phyloP scores from a whole-genome alignment of 2,113 vertebrate species.

The Oncorhynchus keta region DNA sequence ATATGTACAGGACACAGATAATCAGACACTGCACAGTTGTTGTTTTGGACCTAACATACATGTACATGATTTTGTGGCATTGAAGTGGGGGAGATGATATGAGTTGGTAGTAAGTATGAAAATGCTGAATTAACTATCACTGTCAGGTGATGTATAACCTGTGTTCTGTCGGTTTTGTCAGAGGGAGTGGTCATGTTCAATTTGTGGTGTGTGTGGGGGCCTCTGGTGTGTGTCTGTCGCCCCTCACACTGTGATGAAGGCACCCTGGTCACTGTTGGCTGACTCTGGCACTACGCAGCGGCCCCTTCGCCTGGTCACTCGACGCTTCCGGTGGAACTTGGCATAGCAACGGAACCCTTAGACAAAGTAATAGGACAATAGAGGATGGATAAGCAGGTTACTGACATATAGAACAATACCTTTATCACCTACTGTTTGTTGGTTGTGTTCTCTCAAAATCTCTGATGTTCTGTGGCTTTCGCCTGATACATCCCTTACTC shows the following conservation, averaged over 20 bases:
- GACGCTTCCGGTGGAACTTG: conserved; percentile 95
- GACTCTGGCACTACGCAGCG: conserved; percentile 92
- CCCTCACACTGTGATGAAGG: conserved; percentile 87
- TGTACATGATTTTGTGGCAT: background rate
- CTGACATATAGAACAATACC: background rate
- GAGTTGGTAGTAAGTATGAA: background rate
- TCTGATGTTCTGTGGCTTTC: background rate
- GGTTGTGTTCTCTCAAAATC: background rate
- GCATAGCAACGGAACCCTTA: conserved; percentile 93
- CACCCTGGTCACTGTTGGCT: conserved; percentile 84
- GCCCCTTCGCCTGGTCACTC: conserved; percentile 89
- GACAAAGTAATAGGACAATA: background rate
- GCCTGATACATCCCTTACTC: conserved; percentile 38
- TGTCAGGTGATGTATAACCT: background rate
- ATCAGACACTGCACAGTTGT: conserved; percentile 2
- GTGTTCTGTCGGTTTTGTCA: background rate
- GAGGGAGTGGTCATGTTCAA: background rate
- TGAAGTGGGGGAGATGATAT: conserved; percentile 3
- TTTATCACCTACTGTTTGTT: background rate
- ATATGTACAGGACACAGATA: conserved; percentile 51
- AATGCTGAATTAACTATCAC: conserved; percentile 5
- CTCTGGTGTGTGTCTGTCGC: background rate
- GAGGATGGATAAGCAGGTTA: background rate
- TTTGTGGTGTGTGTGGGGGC: background rate
- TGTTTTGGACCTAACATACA: background rate